phyloP scores from a whole-genome alignment of 2,113 vertebrate genomes.

The Anser brachyrhynchus region DNA sequence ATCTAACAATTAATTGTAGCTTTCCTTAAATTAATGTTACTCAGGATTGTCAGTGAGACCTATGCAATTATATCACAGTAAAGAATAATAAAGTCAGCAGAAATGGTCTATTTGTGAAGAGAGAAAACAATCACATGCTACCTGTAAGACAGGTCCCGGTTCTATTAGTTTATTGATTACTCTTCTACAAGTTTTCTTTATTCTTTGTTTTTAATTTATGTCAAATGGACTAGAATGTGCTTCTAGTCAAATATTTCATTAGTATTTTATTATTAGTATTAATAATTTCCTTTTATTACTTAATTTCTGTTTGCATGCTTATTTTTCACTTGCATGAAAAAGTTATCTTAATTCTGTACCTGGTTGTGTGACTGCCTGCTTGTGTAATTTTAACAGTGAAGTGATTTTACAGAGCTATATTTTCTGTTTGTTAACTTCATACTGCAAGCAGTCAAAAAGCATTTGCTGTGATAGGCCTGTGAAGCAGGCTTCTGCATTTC shows the following conservation, averaged over 20 bases:
- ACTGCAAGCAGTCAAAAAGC: not conserved
- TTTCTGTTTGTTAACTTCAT: not conserved
- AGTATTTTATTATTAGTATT: not conserved
- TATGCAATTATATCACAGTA: not conserved
- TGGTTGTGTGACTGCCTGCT: rapidly evolving
- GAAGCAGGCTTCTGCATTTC: not conserved
- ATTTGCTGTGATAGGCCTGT: not conserved
- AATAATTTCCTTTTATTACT: not conserved
- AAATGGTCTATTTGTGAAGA: not conserved
- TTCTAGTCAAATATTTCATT: not conserved
- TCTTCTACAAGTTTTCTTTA: not conserved
- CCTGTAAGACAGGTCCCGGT: not conserved
- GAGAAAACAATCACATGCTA: not conserved
- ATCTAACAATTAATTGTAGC: not conserved
- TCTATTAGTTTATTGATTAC: not conserved
- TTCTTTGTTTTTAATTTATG: not conserved
- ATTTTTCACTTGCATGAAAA: not conserved
- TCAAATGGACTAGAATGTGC: not conserved
- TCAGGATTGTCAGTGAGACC: not conserved
- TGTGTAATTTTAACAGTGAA: not conserved
- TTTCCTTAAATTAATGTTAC: not conserved
- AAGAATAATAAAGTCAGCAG: not conserved
- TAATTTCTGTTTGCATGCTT: not conserved
- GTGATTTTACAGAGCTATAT: not conserved
- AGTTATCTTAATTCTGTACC: not conserved